Percentiles rank a stretch among this genome's conserved stretches.
Evolutionary conservation across 2,113 vertebrate species (phyloP).

Genomic region (Hydropotes inermis): DNA sequence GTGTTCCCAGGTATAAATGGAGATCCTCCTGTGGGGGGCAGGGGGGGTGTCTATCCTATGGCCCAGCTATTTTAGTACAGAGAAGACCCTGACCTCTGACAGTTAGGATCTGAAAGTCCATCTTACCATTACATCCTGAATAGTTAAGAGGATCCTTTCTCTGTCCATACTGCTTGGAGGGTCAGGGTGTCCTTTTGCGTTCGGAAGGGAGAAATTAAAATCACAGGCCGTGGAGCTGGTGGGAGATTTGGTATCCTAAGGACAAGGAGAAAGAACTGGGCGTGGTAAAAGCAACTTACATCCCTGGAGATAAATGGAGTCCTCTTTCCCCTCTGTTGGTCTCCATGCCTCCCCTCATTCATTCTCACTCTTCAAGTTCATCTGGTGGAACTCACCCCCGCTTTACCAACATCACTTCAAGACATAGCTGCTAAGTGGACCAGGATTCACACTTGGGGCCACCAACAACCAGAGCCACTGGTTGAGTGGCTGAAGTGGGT

Average conservation of each 20-base stretch:
- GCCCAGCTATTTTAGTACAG: background rate
- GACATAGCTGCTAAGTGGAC: background rate
- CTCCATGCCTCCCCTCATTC: background rate
- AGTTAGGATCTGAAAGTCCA: background rate
- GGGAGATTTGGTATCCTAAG: conserved; percentile 18
- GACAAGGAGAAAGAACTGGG: background rate
- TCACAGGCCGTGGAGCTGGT: background rate
- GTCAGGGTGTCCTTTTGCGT: background rate
- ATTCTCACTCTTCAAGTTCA: background rate
- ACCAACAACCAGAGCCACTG: background rate
- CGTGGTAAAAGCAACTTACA: background rate
- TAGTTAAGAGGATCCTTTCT: conserved; percentile 84
- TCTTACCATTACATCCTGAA: conserved; percentile 86
- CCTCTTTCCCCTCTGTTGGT: background rate
- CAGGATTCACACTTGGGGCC: background rate
- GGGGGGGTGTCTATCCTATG: background rate
- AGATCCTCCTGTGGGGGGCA: rapidly evolving
- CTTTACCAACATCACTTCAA: background rate
- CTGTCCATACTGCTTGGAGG: background rate
- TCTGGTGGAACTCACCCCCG: background rate
- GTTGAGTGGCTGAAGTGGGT: too few species aligned
- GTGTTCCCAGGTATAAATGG: background rate
- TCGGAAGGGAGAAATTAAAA: background rate
- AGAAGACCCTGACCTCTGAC: background rate
- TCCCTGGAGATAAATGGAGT: background rate